Percentiles rank a stretch among this genome's conserved stretches.
Conservation (phyloP, 2,113 vertebrate genomes). For the Abramis brama region DNA sequence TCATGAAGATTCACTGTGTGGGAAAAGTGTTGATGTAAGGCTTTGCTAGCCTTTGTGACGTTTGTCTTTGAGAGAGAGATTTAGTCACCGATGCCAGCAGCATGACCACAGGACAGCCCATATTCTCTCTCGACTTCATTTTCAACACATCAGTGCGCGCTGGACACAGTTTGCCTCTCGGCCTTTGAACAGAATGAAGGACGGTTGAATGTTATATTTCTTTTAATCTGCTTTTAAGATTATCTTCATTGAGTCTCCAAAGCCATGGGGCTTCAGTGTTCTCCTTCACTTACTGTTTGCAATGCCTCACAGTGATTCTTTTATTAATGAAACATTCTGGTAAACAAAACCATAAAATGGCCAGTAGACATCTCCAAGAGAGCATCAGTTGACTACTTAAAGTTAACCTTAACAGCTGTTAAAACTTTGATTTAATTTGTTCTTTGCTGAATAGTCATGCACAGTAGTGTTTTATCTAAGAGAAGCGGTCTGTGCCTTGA, state of each 20-base stretch:
- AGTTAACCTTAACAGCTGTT: slow-evolving; percentile 11
- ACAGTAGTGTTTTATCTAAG: background rate
- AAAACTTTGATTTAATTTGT: slow-evolving; percentile 6
- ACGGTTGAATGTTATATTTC: slow-evolving; percentile 8
- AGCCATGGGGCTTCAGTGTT: background rate
- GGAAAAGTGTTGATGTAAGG: background rate
- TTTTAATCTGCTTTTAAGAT: slow-evolving; percentile 24
- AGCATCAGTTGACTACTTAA: slow-evolving; percentile 18
- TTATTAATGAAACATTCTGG: slow-evolving; percentile 6
- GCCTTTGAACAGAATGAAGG: slow-evolving; percentile 13
- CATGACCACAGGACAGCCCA: slow-evolving; percentile 1
- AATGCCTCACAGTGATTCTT: background rate
- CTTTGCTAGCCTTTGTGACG: background rate
- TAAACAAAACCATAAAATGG: slow-evolving; percentile 9
- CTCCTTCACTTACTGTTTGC: background rate
- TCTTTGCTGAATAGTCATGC: background rate
- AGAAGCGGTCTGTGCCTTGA: slow-evolving; percentile 6
- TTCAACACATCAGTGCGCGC: background rate
- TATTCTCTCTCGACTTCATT: slow-evolving; percentile 14
- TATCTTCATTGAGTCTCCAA: background rate
- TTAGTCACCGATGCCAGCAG: background rate
- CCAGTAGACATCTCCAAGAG: slow-evolving; percentile 12
- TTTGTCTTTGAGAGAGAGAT: background rate
- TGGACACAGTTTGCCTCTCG: slow-evolving; percentile 25
- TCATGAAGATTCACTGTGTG: slow-evolving; percentile 9